Evolutionary conservation across 2,888 invertebrate genomes (phyloP).

Genomic region (Brachylomia viminalis): DNA sequence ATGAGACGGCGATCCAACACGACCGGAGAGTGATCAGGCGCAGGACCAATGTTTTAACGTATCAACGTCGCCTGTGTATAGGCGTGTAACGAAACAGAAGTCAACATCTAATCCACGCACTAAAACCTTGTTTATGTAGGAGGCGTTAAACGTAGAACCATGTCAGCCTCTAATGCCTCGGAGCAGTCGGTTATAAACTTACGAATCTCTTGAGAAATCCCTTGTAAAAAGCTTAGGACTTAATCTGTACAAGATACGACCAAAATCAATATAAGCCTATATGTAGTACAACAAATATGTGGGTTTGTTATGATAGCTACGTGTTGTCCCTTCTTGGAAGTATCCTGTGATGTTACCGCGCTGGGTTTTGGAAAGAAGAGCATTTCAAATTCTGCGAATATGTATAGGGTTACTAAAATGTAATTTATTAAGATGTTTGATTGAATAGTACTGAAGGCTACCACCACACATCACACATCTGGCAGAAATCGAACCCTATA

Average conservation of each 20-base stretch:
- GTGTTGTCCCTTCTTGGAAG: conserved; percentile 12
- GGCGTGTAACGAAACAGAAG: conserved; percentile 36
- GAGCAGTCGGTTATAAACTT: conserved; percentile 50
- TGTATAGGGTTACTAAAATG: not conserved
- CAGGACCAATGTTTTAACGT: too few relatives aligned
- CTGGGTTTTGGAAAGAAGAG: not conserved
- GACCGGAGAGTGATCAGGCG: too few relatives aligned
- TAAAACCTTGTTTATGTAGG: conserved; percentile 50
- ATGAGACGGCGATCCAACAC: too few relatives aligned
- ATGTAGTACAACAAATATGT: conserved; percentile 19
- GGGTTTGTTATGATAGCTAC: conserved; percentile 10
- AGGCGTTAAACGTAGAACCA: conserved; percentile 38
- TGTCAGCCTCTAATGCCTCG: conserved; percentile 49
- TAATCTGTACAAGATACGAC: conserved; percentile 61
- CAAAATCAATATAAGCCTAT: conserved; percentile 45
- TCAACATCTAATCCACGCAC: conserved; percentile 46
- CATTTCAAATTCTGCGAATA: not conserved
- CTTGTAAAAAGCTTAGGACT: conserved; percentile 64
- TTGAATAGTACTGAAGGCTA: not conserved
- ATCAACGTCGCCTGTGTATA: not conserved
- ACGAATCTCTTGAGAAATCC: conserved; percentile 60
- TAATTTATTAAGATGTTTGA: not conserved
- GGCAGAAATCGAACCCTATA: not conserved
- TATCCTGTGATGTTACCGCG: conserved; percentile 16
- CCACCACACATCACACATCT: conserved; percentile 1